Evolutionary conservation across 1,140 invertebrate genomes (phyloP).

Genomic region (Wiebesia pumilae): DNA sequence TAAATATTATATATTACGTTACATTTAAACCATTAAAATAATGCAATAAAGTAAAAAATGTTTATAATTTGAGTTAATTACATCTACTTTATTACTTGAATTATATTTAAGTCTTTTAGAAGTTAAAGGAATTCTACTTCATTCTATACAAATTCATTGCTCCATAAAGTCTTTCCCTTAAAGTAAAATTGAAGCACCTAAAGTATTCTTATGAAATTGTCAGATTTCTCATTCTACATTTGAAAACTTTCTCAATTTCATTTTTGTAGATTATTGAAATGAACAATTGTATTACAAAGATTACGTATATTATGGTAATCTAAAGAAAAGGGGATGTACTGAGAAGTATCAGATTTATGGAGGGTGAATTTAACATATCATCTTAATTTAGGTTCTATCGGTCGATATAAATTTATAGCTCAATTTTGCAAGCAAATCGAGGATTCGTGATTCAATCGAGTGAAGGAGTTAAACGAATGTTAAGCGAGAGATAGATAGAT

Average conservation of each 20-base stretch:
- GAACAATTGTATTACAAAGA: neutral
- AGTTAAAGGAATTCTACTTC: neutral
- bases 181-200: neutral
- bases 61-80: too few relatives aligned
- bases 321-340: neutral
- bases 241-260: neutral
- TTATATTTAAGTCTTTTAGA: neutral
- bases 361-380: neutral
- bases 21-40: too few relatives aligned
- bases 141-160: neutral
- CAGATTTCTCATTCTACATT: conserved; percentile 5
- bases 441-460: conserved; percentile 29
- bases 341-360: conserved; percentile 2
- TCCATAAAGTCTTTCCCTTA: neutral
- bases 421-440: conserved; percentile 45
- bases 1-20: too few relatives aligned
- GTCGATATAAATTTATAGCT: conserved; percentile 1
- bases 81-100: neutral
- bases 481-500: neutral
- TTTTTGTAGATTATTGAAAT: neutral
- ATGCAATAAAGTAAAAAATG: too few relatives aligned
- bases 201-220: conserved; percentile 22
- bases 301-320: conserved; percentile 8
- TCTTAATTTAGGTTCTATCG: conserved; percentile 1
- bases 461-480: neutral